A percentile compares a stretch with the other conserved stretches of the same genome.
phyloP scores from a whole-genome alignment of 2,797 vertebrate genomes.

The Micrastur ruficollis region DNA sequence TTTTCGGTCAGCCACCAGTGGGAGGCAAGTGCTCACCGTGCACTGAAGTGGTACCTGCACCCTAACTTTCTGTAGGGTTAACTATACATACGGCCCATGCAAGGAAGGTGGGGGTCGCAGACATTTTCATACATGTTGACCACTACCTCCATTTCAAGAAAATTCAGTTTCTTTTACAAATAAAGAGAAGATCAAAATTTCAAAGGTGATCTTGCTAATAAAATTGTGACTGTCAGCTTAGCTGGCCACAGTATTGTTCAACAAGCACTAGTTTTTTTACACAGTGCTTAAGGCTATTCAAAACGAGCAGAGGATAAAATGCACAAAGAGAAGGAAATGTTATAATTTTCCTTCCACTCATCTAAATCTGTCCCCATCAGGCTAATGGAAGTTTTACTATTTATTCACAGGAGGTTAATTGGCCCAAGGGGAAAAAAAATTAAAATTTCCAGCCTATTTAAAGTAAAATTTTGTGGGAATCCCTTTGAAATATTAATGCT shows the following conservation, averaged over 20 bases:
- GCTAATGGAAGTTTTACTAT: background rate
- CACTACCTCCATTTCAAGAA: background rate
- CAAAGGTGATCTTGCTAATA: background rate
- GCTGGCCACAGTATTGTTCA: background rate
- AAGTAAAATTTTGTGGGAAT: background rate
- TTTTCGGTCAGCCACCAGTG: background rate
- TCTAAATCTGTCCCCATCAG: background rate
- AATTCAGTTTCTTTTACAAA: background rate
- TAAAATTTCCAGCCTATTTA: background rate
- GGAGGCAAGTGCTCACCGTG: background rate
- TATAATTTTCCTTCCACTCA: background rate
- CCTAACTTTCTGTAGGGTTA: background rate
- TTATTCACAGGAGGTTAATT: background rate
- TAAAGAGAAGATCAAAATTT: background rate
- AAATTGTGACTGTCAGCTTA: background rate
- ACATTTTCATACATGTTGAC: background rate
- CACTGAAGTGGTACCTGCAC: background rate
- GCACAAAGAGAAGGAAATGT: background rate
- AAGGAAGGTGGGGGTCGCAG: background rate
- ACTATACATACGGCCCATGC: background rate
- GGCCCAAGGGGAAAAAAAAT: background rate
- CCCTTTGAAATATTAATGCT: background rate
- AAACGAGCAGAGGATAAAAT: background rate
- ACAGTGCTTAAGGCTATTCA: background rate
- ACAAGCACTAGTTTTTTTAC: background rate